Percentiles rank a stretch among this genome's conserved stretches.
phyloP scores from a whole-genome alignment of 2,888 invertebrate genomes.

The Agrotis ipsilon region DNA sequence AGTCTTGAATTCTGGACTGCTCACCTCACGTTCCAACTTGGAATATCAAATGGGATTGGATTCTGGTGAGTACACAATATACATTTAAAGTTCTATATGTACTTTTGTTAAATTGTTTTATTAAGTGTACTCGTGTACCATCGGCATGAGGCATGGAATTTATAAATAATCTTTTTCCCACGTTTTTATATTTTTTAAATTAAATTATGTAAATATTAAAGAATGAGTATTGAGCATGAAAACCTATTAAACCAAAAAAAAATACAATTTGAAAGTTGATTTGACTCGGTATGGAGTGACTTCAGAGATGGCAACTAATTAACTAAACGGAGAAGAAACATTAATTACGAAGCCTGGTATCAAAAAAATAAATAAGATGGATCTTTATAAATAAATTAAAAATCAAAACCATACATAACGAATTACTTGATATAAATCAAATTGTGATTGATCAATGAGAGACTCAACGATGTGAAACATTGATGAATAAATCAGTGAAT shows the following conservation, averaged over 20 bases:
- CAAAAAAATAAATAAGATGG: no score
- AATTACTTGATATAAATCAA: conserved; percentile 4
- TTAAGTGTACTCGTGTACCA: conserved; percentile 7
- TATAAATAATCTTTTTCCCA: no score
- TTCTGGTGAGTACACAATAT: conserved; percentile 58
- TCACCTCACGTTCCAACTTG: conserved; percentile 59
- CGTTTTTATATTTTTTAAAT: no score
- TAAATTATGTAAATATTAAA: no score
- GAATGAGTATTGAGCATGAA: no score
- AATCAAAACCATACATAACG: no score
- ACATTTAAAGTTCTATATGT: conserved; percentile 45
- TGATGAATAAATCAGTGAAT: conserved; percentile 30
- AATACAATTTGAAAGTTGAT: background rate
- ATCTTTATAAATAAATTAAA: no score
- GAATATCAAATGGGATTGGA: conserved; percentile 65
- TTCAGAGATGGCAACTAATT: background rate
- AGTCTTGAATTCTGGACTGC: conserved; percentile 62
- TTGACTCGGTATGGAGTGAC: background rate
- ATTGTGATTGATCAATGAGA: conserved; percentile 13
- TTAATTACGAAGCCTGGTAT: no score
- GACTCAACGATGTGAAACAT: conserved; percentile 4
- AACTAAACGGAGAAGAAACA: background rate
- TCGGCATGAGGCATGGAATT: background rate
- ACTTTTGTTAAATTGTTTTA: conserved; percentile 45
- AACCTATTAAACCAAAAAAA: background rate